A percentile compares a stretch with the other conserved stretches of the same genome.
Evolutionary conservation across 2,113 vertebrate genomes (phyloP).

Genomic region (Eudorcas thomsonii): DNA sequence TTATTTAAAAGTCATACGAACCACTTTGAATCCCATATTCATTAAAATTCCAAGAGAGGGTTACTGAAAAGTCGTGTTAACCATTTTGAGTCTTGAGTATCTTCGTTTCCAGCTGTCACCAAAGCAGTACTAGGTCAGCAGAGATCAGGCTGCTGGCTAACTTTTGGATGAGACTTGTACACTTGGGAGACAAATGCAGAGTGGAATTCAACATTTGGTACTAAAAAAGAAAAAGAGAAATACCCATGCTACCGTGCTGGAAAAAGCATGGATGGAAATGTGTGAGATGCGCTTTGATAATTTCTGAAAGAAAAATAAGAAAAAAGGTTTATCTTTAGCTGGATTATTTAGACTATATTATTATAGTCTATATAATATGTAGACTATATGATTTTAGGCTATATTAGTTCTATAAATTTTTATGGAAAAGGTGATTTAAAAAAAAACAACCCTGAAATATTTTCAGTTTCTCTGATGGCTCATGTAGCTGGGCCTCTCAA

Average conservation of each 20-base stretch:
- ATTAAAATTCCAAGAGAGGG: background rate
- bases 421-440: background rate
- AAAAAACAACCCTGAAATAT: background rate
- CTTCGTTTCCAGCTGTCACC: background rate
- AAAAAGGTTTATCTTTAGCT: background rate
- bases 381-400: background rate
- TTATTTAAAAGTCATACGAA: background rate
- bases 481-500: background rate
- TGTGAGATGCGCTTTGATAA: background rate
- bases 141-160: background rate
- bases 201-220: background rate
- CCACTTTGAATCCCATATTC: background rate
- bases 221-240: background rate
- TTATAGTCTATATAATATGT: background rate
- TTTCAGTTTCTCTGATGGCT: background rate
- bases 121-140: background rate
- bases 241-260: background rate
- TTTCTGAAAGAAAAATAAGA: background rate
- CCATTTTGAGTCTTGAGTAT: background rate
- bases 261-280: background rate
- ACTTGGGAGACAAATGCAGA: background rate
- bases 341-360: background rate
- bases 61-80: background rate
- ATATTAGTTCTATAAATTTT: background rate
- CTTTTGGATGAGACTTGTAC: background rate